Evolutionary conservation across 2,888 invertebrate species (phyloP).

Genomic region (Phanerotoma sp.): DNA sequence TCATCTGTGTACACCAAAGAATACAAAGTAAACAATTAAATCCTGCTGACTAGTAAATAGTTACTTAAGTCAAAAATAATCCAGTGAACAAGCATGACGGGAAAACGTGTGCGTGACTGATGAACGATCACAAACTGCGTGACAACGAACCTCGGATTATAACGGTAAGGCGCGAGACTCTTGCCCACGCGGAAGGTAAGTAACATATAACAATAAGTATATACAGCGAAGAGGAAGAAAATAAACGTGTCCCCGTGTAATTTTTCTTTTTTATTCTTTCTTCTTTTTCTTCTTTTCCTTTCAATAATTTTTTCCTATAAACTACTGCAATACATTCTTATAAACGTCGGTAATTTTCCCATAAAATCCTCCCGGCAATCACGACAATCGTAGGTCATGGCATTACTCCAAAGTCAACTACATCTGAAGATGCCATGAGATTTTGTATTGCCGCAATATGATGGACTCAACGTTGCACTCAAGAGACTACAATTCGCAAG

Average conservation of each 20-base stretch:
- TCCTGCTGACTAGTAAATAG: not conserved
- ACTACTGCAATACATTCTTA: not conserved
- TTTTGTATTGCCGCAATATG: not conserved
- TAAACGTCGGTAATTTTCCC: constrained; percentile 22
- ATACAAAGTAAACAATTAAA: constrained; percentile 2
- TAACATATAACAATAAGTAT: constrained; percentile 1
- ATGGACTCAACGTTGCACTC: no score
- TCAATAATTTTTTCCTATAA: constrained; percentile 11
- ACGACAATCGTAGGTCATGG: constrained; percentile 15
- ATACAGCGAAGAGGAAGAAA: constrained; percentile 13
- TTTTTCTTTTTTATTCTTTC: constrained; percentile 1
- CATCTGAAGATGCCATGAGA: not conserved
- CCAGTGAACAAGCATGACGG: not conserved
- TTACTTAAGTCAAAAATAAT: not conserved
- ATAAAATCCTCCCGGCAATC: constrained; percentile 30
- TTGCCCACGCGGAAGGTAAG: constrained; percentile 29
- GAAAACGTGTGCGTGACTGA: constrained; percentile 23
- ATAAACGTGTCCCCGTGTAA: constrained; percentile 18
- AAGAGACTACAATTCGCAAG: no score
- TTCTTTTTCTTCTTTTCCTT: constrained; percentile 1
- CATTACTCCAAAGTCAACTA: not conserved
- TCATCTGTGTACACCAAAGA: no score
- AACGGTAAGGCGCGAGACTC: constrained; percentile 30
- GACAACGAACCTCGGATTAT: constrained; percentile 26
- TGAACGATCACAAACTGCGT: constrained; percentile 15